Evolutionary conservation across 2,888 invertebrate genomes (phyloP), one percentile per base, ranked within the genome.

Genomic region (Harpalus rufipes): DNA sequence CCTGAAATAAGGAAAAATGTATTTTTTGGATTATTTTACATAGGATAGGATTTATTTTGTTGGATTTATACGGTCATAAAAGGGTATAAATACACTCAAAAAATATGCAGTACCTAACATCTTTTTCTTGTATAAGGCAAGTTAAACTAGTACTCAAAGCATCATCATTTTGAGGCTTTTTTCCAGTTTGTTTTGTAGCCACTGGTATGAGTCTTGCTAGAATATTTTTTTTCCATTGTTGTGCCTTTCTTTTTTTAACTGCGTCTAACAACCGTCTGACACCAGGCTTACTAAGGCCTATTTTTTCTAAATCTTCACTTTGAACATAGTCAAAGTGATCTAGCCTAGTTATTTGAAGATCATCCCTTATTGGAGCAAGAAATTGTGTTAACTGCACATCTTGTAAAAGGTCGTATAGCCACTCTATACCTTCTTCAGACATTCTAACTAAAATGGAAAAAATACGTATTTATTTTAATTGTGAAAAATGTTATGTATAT

Each of bases 281-380:
- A 90, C 98, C 99, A 81, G 99, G 99, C 90, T 97, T 97, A 76
- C 98, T 97, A 89, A 99, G 94, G 1, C 99, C 99, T 89, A 98
- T 96, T 89, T 96, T 96, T 89, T 98, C 98, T 89, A 99, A 93
- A 91, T 99, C 99, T 87, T 98, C 98, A 0, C 96, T 92, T 89
- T 96, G 96, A n/a, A 99, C 99, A 93, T 97, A 98, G 89, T 99
- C 98, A 90, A 99, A 99, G 92, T 99, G 99, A 81, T 97, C 96
- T 88, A 99, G 91, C 86, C 97, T 93, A 51, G 99, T 97, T 85
- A 98, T 95, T 94, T 97, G 93, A 86, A 98, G 93, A 90, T 98
- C 97, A 92, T 99, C 98, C 86, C 97, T 93, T 85, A 99, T 96
- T 86, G 97, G 94, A 81, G 95, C 93, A 89, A 97, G 95, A 91